These are phyloP conservation scores for Enteromius thamalakanensis DNA, from an alignment of 2,797 vertebrate genomes.

Conservation along the genomic window DNA sequence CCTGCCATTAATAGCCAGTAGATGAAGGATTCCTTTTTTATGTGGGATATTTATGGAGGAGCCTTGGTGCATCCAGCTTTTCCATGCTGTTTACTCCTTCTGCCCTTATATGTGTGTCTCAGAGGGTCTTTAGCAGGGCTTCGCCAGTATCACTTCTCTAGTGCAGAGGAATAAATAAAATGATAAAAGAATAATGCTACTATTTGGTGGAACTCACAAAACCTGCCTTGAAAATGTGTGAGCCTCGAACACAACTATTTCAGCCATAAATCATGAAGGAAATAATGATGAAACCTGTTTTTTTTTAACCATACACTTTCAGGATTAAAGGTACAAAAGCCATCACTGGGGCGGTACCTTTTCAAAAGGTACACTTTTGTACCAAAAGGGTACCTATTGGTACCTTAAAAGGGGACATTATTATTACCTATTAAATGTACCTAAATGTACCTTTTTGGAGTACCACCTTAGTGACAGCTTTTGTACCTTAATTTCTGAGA, in stretches of 20 bases:
- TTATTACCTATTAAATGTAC: too few relatives aligned
- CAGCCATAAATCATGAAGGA: neutral
- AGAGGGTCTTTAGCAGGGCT: neutral
- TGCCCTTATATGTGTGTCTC: conserved; percentile 27
- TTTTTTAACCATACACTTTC: too few relatives aligned
- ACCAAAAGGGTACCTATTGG: too few relatives aligned
- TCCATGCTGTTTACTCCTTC: conserved; percentile 34
- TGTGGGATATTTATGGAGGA: conserved; percentile 62
- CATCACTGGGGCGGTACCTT: too few relatives aligned
- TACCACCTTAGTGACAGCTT: too few relatives aligned
- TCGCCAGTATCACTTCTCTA: neutral
- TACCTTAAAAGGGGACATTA: too few relatives aligned
- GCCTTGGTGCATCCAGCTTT: conserved; percentile 38
- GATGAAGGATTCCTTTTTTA: conserved; percentile 58
- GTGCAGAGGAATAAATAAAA: neutral
- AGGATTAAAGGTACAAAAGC: too few relatives aligned
- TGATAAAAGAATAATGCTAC: neutral
- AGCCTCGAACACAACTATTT: neutral
- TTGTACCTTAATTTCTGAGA: too few relatives aligned
- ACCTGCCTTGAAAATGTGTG: neutral
- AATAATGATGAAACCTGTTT: neutral
- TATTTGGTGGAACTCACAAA: neutral
- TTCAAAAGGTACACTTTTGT: too few relatives aligned
- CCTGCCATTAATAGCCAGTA: conserved; percentile 59
- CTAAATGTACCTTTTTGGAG: too few relatives aligned